Base-by-base conservation (phyloP, 2,888 invertebrate genomes). In the Geophilus truncorum region DNA sequence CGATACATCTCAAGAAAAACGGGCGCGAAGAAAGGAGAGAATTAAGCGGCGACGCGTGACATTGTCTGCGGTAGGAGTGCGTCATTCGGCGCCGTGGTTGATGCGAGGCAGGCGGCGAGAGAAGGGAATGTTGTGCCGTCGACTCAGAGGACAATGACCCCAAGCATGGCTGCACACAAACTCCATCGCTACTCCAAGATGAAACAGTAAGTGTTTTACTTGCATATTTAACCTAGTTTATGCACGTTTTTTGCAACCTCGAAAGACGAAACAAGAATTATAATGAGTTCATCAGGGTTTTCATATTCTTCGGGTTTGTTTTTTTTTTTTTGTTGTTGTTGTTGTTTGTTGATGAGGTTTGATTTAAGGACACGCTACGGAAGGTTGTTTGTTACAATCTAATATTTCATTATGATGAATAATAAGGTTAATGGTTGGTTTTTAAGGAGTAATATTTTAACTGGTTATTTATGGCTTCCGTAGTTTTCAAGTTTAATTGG, bases 71-170 rank as follows among this genome's bases (percentile, higher is more conserved):
- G 70, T 25, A 70, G 70, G 70, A 25, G 70, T 70, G 70, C 70
- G 28, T 12, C 28, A 15, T 25, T 25, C 25, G 7, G 70, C 70
- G 70, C 25, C 70, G 70, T 25, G 4, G 70, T 70, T 70, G 70
- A 70, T 70, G 70, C 70, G 70, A 28, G 70, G 70, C 70, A 70
- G 70, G 70, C 70, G 36, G 77, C 12, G 77, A 77, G 77, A 34
- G 77, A 28, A 28, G 77, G 23, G 32, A 77, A 36, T 34, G 77
- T 34, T 36, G 21, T 77, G 77, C 77, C 77, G 36, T 77, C 77
- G 36, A 36, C 77, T 36, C 18, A 77, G 77, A 77, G 77, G 77
- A 77, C 77, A 77, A 77, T 77, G 77, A 77, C 77, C 77, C 77
- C 36, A 36, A 77, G 77, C 77, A 77, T 77, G 77, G 77, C 77